Percentiles rank a stretch among this genome's conserved stretches.
phyloP scores from a whole-genome alignment of 2,797 vertebrate species.

The Mareca penelope region DNA sequence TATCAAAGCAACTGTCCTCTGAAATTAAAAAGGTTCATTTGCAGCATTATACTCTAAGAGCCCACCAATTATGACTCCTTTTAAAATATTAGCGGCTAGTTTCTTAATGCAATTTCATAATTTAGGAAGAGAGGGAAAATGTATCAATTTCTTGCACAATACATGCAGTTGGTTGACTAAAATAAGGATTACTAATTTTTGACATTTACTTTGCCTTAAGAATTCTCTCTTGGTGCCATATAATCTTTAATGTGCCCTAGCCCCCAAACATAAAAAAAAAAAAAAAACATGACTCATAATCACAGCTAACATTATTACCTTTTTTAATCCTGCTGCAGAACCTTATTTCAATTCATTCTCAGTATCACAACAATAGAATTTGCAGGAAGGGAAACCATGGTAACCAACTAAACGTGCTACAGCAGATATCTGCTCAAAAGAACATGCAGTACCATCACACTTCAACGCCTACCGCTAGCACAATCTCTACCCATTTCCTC shows the following conservation, averaged over 20 bases:
- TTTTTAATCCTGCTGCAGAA: constrained; percentile 64
- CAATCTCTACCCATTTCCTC: constrained; percentile 68
- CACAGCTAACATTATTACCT: constrained; percentile 39
- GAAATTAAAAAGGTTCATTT: not conserved
- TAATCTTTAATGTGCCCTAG: constrained; percentile 6
- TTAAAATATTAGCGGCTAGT: not conserved
- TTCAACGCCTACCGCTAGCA: constrained; percentile 74
- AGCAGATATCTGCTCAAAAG: constrained; percentile 76
- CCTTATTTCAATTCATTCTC: constrained; percentile 71
- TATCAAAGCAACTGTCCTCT: not conserved
- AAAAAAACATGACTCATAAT: constrained; percentile 51
- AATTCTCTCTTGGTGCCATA: constrained; percentile 16
- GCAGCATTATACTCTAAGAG: not conserved
- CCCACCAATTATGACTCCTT: not conserved
- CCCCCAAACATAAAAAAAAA: not conserved
- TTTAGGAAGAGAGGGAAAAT: not conserved
- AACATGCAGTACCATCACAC: constrained; percentile 76
- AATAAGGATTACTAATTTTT: not conserved
- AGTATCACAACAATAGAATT: constrained; percentile 74
- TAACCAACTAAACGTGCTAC: constrained; percentile 78
- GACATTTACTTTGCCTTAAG: not conserved
- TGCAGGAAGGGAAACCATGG: constrained; percentile 82
- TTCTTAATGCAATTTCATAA: not conserved
- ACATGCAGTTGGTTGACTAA: not conserved
- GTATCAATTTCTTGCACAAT: not conserved